Evolutionary conservation across 2,888 invertebrate genomes (phyloP), one percentile per base, ranked within the genome.

Genomic region (Sarcophaga caerulescens): DNA sequence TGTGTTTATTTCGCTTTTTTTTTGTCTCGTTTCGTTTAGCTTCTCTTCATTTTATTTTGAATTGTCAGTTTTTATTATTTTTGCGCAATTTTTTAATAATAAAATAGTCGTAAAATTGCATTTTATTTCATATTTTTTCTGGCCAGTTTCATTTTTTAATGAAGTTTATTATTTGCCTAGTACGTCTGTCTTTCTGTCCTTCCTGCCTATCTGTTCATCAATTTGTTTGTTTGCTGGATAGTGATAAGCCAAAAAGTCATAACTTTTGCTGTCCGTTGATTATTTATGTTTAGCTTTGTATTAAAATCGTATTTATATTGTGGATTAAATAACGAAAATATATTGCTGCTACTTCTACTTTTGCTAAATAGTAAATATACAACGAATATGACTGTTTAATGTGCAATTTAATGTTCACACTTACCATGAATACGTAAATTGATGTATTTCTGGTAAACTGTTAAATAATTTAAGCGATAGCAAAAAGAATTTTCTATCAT

Each of bases 191-290:
- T 45, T 75, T 68, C 60, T 10, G 68, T 69, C 12, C 57, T 14
- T 35, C 62, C 5, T 59, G 69, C 25, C 6, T 57, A 52, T 14
- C 21, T 23, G 63, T 77, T 5, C 52, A 52, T 52, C 52, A 52
- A 52, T 52, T 74, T 47, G 74, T 74, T 65, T 52, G 75, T 74
- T 66, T 23, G 14, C 25, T 65, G 23, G 65, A 25, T 65, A 35
- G 52, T 86, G 86, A 86, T 86, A 86, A 86, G 84, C 84, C 86
- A 84, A 84, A 86, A 78, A 84, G 86, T 86, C 86, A 86, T 86
- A 84, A 86, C 81, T 86, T 86, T 86, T 84, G 84, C 57, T 84
- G 81, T 81, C 81, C 81, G 81, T 74, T 81, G 74, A 70, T 86
- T 81, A 86, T 86, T 86, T 86, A 86, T 84, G 78, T 84, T 78